phyloP scores from a whole-genome alignment of 1,140 invertebrate genomes.

The Leptinotarsa texana region DNA sequence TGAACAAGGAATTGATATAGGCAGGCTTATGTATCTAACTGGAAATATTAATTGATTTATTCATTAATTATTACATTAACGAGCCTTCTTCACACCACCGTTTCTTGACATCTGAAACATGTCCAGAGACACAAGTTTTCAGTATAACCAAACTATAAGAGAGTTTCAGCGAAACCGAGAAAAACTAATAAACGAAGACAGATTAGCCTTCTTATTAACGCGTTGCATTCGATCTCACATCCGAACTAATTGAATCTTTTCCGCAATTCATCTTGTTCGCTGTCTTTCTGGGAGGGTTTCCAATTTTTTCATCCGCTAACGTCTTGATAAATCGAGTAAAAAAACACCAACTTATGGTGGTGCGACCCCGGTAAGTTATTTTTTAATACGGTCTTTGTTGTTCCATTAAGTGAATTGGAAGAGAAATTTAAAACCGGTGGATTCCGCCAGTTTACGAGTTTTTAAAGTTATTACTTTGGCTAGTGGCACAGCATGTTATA shows the following conservation, averaged over 20 bases:
- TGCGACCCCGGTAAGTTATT: neutral
- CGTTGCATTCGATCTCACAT: constrained; percentile 28
- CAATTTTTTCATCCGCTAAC: constrained; percentile 6
- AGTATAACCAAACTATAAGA: neutral
- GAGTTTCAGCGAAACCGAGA: neutral
- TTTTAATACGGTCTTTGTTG: neutral
- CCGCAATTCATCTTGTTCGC: constrained; percentile 35
- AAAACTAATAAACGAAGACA: constrained; percentile 39
- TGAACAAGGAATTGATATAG: too few relatives aligned
- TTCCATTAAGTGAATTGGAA: constrained; percentile 27
- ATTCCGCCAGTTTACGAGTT: constrained; percentile 1
- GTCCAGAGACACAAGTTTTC: too few relatives aligned
- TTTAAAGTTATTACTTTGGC: constrained; percentile 15
- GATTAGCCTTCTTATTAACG: constrained; percentile 31
- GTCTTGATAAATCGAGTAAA: constrained; percentile 6
- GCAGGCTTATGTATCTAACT: too few relatives aligned
- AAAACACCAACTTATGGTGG: neutral
- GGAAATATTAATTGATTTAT: too few relatives aligned
- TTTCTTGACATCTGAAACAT: too few relatives aligned
- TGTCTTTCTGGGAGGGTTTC: constrained; percentile 12
- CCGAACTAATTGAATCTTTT: constrained; percentile 33
- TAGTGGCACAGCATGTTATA: neutral
- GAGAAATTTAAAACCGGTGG: constrained; percentile 27
- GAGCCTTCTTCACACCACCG: too few relatives aligned
- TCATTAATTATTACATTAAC: too few relatives aligned